phyloP scores from a whole-genome alignment of 2,113 vertebrate genomes.

The Pogonocichla stellata region DNA sequence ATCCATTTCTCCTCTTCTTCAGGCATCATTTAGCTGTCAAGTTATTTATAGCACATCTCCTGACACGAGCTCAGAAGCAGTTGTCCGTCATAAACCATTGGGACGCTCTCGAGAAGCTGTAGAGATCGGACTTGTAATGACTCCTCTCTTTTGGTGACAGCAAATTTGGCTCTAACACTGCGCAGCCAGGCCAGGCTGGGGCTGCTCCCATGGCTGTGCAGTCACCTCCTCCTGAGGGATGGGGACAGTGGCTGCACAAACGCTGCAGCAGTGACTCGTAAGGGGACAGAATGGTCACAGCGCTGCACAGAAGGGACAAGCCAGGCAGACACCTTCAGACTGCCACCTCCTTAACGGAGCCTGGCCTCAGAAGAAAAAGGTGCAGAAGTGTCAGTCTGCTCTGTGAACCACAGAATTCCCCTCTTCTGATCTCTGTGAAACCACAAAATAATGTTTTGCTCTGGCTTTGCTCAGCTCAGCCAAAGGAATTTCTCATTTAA shows the following conservation, averaged over 20 bases:
- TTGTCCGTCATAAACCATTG: neutral
- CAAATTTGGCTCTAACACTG: neutral
- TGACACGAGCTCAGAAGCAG: neutral
- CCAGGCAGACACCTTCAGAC: neutral
- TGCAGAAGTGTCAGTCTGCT: fast-evolving
- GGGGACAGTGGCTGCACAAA: neutral
- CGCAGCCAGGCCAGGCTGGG: neutral
- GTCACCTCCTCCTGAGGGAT: neutral
- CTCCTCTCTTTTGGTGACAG: neutral
- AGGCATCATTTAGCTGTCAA: neutral
- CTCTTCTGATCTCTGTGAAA: neutral
- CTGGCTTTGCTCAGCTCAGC: neutral
- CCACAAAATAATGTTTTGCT: neutral
- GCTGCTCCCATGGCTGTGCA: neutral
- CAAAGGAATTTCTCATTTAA: neutral
- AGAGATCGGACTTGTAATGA: neutral
- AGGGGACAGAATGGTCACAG: neutral
- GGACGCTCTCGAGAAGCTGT: neutral
- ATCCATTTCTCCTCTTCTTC: neutral
- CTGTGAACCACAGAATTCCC: neutral
- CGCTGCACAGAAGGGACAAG: fast-evolving
- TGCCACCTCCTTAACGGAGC: neutral
- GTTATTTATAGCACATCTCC: neutral
- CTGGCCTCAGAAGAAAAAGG: neutral
- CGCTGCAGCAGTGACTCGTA: fast-evolving